Percentiles rank a stretch among this genome's conserved stretches.
Conservation (phyloP, 2,113 vertebrate species). For the Rana temporaria region DNA sequence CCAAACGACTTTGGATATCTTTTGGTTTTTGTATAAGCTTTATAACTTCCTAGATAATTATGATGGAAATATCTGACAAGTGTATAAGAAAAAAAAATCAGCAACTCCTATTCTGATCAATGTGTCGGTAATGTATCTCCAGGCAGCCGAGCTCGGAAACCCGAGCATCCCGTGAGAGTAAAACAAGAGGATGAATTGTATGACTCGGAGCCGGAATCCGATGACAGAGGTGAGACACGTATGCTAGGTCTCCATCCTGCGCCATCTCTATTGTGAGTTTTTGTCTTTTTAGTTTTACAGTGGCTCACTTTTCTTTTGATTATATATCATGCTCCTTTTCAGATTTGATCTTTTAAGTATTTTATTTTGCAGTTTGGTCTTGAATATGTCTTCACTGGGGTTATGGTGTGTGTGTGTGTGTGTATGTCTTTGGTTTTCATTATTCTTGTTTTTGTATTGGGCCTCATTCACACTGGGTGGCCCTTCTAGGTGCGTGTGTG, state of each 20-base stretch:
- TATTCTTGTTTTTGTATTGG: no score
- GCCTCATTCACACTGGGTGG: no score
- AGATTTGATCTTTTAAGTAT: not conserved
- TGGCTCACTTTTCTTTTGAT: not conserved
- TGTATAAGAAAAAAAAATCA: no score
- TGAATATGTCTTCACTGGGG: no score
- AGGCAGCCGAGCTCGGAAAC: conserved; percentile 40
- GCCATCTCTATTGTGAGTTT: not conserved
- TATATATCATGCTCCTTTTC: not conserved
- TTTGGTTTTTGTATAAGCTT: no score
- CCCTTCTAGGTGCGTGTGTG: no score
- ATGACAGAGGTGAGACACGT: not conserved
- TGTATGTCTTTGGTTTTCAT: no score
- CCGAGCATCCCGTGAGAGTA: conserved; percentile 35
- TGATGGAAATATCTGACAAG: no score
- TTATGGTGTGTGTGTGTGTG: not conserved
- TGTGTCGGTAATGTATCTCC: not conserved
- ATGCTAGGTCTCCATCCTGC: not conserved
- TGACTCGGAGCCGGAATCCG: not conserved
- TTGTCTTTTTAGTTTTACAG: not conserved
- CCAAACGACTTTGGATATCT: no score
- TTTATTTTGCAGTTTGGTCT: not conserved
- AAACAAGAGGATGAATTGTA: not conserved
- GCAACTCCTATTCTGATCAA: no score
- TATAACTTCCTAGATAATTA: no score